Evolutionary conservation across 2,797 vertebrate species (phyloP), one percentile per base, ranked within the genome.

Genomic region (Sciaenops ocellatus): DNA sequence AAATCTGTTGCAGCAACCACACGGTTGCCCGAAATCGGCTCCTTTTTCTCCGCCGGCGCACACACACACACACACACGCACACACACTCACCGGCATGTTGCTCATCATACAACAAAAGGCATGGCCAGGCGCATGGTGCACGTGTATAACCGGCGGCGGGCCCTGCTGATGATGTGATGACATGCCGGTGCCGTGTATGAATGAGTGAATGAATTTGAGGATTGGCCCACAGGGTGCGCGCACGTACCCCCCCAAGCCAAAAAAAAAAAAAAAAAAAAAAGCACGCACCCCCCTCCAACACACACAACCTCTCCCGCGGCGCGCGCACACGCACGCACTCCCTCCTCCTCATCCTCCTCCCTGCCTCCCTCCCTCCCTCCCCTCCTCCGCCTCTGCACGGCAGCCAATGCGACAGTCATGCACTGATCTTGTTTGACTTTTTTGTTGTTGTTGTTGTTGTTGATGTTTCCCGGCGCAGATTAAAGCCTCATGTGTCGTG

Each of bases 91-190:
- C 89, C 87, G 89, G 90, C 90, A 85, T 76, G 90, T 86, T 66
- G 88, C 87, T 73, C 86, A 73, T 78, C 77, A 62, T 54, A 85
- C 88, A 92, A 93, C 89, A 94, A 94, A 93, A 93, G 92, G 87
- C 92, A 90, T 74, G 92, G 82, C 70, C 61, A 6, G 66, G 81
- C 81, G 89, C 88, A 78, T 83, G 87, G 83, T 79, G 92, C 92
- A 87, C 89, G 91, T 91, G 90, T 71, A 7, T 55, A 73, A 72
- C 82, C 80, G 79, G 78, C 80, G 79, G 78, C 59, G 69, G 73
- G 63, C 62, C 74, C 59, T 54, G 84, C 54, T 50, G 80, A 52
- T 79, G 82, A 69, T 89, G 86, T 75, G 83, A 75, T 85, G 89
- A 89, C 89, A 90, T 73, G 90, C 79, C 85, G 87, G 83, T 60